Evolutionary conservation across 2,888 invertebrate species (phyloP), one percentile per base, ranked within the genome.

Genomic region (Eristalinus aeneus): DNA sequence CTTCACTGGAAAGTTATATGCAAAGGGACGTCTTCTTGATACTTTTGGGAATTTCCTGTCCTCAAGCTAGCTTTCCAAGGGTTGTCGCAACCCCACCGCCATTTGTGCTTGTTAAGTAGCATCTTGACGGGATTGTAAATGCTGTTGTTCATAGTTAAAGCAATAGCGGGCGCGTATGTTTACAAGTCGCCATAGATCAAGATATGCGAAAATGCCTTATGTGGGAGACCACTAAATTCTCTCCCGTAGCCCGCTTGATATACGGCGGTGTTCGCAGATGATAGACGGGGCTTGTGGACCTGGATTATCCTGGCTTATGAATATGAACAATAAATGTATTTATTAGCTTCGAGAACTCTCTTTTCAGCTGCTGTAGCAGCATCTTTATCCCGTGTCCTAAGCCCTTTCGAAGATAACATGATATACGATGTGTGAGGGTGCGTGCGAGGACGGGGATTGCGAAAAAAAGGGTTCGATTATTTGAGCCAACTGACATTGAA

Each of bases 61-160:
- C 80, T 54, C 31, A 77, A 85, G 76, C 80, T 69, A 76, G 81
- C 76, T 80, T 80, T 85, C 73, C 80, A 53, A 63, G 53, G 64
- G 85, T 39, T 73, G 58, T 22, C 58, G 56, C 72, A 56, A 60
- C 31, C 31, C 31, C 12, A 39, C 39, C 54, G 9, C 2, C 20
- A 20, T 53, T 31, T 4, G 73, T 36, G 39, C 63, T 61, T 73
- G 68, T 69, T 69, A 39, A 56, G 64, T 64, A 69, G 60, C 74
- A 71, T 75, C 69, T 76, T 85, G 80, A 85, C 73, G 81, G 76
- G 80, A 72, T 81, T 85, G 80, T 85, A 80, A 81, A 85, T 68
- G 81, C 65, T 64, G 63, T 72, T 72, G 76, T 73, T 85, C 69
- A 85, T 80, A 77, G 80, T 69, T 76, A 65, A 76, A 85, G 72